A percentile compares a stretch with the other conserved stretches of the same genome.
Evolutionary conservation across 2,113 vertebrate species (phyloP).

Genomic region (Dolichallabes microphthalmus): DNA sequence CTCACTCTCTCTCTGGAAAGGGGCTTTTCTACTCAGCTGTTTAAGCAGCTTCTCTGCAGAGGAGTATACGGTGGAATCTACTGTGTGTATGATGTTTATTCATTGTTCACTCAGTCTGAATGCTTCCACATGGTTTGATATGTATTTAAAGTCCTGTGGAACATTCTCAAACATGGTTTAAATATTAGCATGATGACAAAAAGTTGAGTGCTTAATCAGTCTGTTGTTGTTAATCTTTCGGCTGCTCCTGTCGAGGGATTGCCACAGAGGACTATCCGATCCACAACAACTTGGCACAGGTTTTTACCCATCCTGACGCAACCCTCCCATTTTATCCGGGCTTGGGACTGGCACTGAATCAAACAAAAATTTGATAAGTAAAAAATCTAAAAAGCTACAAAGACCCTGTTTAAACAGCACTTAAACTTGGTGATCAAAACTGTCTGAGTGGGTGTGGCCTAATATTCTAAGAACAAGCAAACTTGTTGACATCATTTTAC

Average conservation of each 20-base stretch:
- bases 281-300: too few species aligned
- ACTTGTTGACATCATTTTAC: neutral
- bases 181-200: neutral
- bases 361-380: too few species aligned
- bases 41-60: neutral
- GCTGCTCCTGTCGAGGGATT: too few species aligned
- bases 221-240: too few species aligned
- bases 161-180: neutral
- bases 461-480: slow-evolving; percentile 1
- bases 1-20: slow-evolving; percentile 27
- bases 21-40: slow-evolving; percentile 11
- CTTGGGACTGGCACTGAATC: neutral
- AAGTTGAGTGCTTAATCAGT: too few species aligned
- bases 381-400: neutral
- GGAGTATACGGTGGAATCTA: neutral
- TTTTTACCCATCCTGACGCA: too few species aligned
- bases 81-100: slow-evolving; percentile 8
- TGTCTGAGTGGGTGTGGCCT: neutral
- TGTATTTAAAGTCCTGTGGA: neutral
- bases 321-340: too few species aligned
- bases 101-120: slow-evolving; percentile 26
- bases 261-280: too few species aligned
- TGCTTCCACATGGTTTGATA: slow-evolving; percentile 9
- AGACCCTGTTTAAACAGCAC: neutral
- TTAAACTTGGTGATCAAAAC: neutral